Percentiles rank a stretch among this genome's conserved stretches.
These are phyloP conservation scores for Turritopsis rubra DNA, from an alignment of 30 jellyfish, hydroid and myxozoan species.

Conservation along the genomic window DNA sequence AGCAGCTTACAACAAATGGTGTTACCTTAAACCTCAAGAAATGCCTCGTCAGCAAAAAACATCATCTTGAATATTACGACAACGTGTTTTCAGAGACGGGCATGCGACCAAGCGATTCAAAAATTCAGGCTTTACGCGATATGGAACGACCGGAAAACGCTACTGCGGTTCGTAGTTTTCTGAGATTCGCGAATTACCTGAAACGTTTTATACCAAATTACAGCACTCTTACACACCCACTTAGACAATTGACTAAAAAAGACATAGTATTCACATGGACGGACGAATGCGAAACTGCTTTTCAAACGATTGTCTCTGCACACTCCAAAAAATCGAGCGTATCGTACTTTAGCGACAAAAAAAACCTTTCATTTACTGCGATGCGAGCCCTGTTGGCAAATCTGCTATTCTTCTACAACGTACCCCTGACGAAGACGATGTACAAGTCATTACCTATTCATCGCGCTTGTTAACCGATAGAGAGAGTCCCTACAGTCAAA, in stretches of 20 bases:
- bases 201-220: conserved; percentile 27
- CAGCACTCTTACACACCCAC: conserved; percentile 23
- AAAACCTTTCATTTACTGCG: too few species aligned
- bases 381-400: too few species aligned
- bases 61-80: conserved; percentile 14
- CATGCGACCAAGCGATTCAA: conserved; percentile 16
- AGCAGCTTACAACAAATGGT: conserved; percentile 4
- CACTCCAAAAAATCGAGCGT: neutral
- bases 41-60: conserved; percentile 7
- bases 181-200: conserved; percentile 34
- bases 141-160: conserved; percentile 7
- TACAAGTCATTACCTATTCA: neutral
- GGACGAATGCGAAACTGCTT: neutral
- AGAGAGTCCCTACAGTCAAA: neutral
- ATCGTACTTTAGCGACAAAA: too few species aligned
- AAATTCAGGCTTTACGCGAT: conserved; percentile 5
- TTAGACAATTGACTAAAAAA: conserved; percentile 3
- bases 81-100: conserved; percentile 11
- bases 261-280: conserved; percentile 27
- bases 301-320: neutral
- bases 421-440: too few species aligned
- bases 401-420: too few species aligned
- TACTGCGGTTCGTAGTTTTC: neutral
- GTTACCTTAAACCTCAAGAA: conserved; percentile 21
- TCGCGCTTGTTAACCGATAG: neutral